A percentile compares a stretch with the other conserved stretches of the same genome.
These are phyloP conservation scores for Drosophila equinoxialis DNA, from an alignment of 1,140 invertebrate species.

Conservation along the genomic window DNA sequence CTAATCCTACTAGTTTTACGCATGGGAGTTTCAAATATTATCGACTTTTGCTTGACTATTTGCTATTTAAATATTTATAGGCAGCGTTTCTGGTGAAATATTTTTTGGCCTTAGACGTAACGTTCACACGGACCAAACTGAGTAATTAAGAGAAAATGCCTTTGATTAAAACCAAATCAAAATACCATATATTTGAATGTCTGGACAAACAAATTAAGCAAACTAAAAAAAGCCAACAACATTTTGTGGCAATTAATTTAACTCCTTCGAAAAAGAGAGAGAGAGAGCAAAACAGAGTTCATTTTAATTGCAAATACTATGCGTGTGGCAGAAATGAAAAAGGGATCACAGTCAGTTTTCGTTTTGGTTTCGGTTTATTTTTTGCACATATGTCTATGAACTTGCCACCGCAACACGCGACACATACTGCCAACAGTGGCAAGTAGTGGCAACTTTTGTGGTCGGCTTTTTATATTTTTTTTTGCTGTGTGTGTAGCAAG, in stretches of 20 bases:
- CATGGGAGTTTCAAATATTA: constrained; percentile 51
- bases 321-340: constrained; percentile 72
- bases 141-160: constrained; percentile 22
- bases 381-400: constrained; percentile 55
- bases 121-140: neutral
- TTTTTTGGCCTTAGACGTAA: neutral
- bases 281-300: constrained; percentile 40
- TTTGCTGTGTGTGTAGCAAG: constrained; percentile 7
- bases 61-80: constrained; percentile 58
- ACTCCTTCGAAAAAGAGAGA: constrained; percentile 49
- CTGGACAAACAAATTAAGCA: constrained; percentile 40
- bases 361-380: constrained; percentile 21
- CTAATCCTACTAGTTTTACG: constrained; percentile 61
- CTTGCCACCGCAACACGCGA: constrained; percentile 78
- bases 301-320: constrained; percentile 73
- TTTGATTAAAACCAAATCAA: constrained; percentile 54
- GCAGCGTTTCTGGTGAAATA: constrained; percentile 14
- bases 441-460: constrained; percentile 33
- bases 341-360: constrained; percentile 53
- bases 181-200: constrained; percentile 17
- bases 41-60: constrained; percentile 22
- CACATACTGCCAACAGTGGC: constrained; percentile 35
- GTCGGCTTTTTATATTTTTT: constrained; percentile 15
- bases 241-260: constrained; percentile 68
- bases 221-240: constrained; percentile 32